Base-by-base conservation (phyloP, 1,140 invertebrate species). In the Drosophila funebris region DNA sequence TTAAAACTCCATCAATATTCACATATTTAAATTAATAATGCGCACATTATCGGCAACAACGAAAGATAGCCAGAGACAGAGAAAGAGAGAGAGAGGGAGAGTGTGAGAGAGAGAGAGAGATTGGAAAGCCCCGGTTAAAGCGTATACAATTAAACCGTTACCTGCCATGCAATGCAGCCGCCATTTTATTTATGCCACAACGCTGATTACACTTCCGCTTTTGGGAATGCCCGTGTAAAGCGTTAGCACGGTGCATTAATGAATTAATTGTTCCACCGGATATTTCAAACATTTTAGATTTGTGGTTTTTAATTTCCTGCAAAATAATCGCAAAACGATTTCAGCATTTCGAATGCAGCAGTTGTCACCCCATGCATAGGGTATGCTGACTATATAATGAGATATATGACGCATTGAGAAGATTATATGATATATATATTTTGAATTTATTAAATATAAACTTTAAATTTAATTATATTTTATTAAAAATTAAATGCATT, bases 271-370 rank as follows among this genome's bases (percentile, higher is more conserved):
- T 88, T 79, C 64, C 78, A 87, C 84, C 83, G 83, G 83, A 87
- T 88, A 87, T 88, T 87, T 87, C 83, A 83, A 87, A 87, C 83
- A 87, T 87, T 87, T 87, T 87, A 87, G 83, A 87, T 87, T 87
- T 87, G 83, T 87, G 83, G 83, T 87, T 87, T 87, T 87, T 87
- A 87, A 87, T 87, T 87, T 87, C 83, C 83, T 88, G 83, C 64
- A 78, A 73, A 63, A 87, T 88, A 83, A 87, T 88, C 83, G 78
- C 27, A 31, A 69, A 82, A 63, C 44, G 61, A 73, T 76, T 79
- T 66, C 69, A 39, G 4, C 13, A n/a, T 8, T 43, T 56, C 7
- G 9, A 8, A 9, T n/a, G n/a, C 20, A 22, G 13, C 4, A 6
- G 7, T 7, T 36, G 14, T 5, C 13, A 31, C 31, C 24, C 22